Percentiles rank a stretch among this genome's conserved stretches.
Conservation (phyloP, 1,140 invertebrate genomes). For the Cepaea nemoralis region DNA sequence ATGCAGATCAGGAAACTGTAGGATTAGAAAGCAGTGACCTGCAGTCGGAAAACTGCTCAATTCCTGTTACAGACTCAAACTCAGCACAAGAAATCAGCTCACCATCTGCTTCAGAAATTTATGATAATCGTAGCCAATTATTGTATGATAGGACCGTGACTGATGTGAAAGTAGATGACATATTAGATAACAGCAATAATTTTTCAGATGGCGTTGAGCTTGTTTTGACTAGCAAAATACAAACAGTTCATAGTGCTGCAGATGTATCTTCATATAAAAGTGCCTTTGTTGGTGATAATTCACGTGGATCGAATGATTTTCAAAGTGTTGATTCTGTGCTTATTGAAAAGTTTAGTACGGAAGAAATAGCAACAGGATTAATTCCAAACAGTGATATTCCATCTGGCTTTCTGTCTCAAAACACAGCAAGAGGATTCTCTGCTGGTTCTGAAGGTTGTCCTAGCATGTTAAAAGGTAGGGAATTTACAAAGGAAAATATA, state of each 20-base stretch:
- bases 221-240: neutral
- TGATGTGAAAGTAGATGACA: neutral
- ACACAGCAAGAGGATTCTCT: neutral
- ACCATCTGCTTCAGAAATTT: neutral
- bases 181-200: neutral
- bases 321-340: neutral
- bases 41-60: neutral
- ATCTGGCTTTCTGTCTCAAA: neutral
- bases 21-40: neutral
- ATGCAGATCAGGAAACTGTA: neutral
- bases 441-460: neutral
- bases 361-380: neutral
- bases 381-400: neutral
- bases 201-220: neutral
- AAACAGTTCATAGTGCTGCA: neutral
- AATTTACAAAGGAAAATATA: neutral
- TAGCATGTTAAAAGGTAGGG: neutral
- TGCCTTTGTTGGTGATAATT: neutral
- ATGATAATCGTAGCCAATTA: neutral
- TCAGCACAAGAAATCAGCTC: neutral
- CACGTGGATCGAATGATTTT: neutral
- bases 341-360: neutral
- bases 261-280: neutral
- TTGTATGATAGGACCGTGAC: neutral
- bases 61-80: neutral